phyloP scores from a whole-genome alignment of 2,888 invertebrate genomes.

The Drosophila incognita region DNA sequence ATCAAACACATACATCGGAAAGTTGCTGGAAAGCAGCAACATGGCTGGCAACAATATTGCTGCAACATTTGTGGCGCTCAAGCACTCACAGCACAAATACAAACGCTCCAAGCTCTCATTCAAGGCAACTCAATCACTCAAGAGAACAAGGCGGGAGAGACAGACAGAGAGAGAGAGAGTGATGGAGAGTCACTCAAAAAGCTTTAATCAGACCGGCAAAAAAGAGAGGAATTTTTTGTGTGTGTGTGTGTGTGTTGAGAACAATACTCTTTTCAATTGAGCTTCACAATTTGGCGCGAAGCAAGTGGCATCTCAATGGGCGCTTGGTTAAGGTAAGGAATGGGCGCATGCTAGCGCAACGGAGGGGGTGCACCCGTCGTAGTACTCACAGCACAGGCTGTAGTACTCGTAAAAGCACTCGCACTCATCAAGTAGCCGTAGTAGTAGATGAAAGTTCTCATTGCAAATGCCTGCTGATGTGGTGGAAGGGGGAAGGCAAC shows the following conservation, averaged over 20 bases:
- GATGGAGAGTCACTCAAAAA: slow-evolving; percentile 13
- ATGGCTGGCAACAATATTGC: slow-evolving; percentile 45
- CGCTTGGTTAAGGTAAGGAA: slow-evolving; percentile 32
- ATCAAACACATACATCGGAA: not conserved
- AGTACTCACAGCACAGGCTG: slow-evolving; percentile 17
- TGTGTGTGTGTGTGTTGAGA: not conserved
- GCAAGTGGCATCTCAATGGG: slow-evolving; percentile 9
- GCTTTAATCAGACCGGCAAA: slow-evolving; percentile 12
- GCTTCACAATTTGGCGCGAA: slow-evolving; percentile 45
- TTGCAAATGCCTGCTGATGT: slow-evolving; percentile 3
- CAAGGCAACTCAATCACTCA: slow-evolving; percentile 32
- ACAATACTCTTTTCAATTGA: slow-evolving; percentile 1
- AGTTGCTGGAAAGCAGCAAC: not conserved
- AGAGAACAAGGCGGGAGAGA: slow-evolving; percentile 17
- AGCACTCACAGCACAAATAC: slow-evolving; percentile 8
- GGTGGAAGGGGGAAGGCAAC: not conserved
- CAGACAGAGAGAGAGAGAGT: not conserved
- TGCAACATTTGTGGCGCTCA: slow-evolving; percentile 41
- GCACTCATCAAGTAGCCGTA: slow-evolving; percentile 4
- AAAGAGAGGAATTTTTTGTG: not conserved
- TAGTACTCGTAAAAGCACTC: slow-evolving; percentile 20
- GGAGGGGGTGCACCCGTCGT: slow-evolving; percentile 7
- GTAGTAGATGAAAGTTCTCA: slow-evolving; percentile 18
- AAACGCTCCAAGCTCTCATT: slow-evolving; percentile 9
- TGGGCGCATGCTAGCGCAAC: slow-evolving; percentile 9